These are phyloP conservation scores for Acanthacorydalis orientalis DNA, from an alignment of 2,888 invertebrate genomes.

Conservation along the genomic window DNA sequence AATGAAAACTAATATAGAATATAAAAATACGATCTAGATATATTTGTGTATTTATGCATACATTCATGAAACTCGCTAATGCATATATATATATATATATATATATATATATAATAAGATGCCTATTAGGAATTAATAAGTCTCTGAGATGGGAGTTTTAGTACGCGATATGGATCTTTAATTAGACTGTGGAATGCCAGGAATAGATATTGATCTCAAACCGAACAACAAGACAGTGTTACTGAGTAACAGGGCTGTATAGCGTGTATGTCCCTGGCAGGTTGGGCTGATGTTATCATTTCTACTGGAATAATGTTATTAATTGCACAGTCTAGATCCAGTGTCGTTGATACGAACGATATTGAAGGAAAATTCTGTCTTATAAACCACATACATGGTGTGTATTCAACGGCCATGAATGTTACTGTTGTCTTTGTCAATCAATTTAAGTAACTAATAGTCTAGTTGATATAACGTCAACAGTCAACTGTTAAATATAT, in stretches of 20 bases:
- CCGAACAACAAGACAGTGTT: background rate
- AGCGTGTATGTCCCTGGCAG: constrained; percentile 13
- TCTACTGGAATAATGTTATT: constrained; percentile 12
- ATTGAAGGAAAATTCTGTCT: too few species aligned
- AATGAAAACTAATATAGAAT: constrained; percentile 1
- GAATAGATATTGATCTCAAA: constrained; percentile 14
- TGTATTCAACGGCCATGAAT: too few species aligned
- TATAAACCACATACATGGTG: too few species aligned
- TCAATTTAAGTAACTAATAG: too few species aligned
- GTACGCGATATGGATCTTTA: constrained; percentile 18
- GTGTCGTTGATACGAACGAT: background rate
- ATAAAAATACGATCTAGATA: constrained; percentile 17
- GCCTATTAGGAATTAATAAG: constrained; percentile 25
- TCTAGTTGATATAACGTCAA: too few species aligned
- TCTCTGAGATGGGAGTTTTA: constrained; percentile 22
- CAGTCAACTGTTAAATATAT: too few species aligned
- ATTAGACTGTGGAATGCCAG: constrained; percentile 19
- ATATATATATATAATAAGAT: constrained; percentile 13
- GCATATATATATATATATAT: too few species aligned
- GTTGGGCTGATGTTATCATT: constrained; percentile 3
- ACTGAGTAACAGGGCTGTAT: background rate
- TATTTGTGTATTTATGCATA: too few species aligned
- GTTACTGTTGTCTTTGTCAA: too few species aligned
- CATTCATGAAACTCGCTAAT: too few species aligned
- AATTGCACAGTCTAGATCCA: constrained; percentile 14